Evolutionary conservation across 2,113 vertebrate genomes (phyloP), one percentile per base, ranked within the genome.

Genomic region (Corythoichthys haematopterus): DNA sequence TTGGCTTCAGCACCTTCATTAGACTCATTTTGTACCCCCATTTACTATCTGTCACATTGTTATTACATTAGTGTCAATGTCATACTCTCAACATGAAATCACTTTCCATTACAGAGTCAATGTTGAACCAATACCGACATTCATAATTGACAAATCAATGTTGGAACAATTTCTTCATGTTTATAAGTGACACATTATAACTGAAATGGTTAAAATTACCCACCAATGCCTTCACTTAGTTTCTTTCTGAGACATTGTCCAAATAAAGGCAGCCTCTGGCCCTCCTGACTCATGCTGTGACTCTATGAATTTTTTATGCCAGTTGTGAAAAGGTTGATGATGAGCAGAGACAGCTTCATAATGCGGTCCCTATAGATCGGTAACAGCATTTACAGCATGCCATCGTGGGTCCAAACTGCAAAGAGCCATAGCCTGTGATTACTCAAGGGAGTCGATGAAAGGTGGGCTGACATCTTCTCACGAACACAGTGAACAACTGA

Each of bases 231-330:
- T 13, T 36, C 6, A n/a, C 1, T 28, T 28, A 40, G 11, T 55
- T 70, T 10, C 47, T 60, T 45, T 51, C 51, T 43, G 1, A 1
- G n/a, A 13, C 14, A n/a, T 35, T 60, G 62, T 66, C 33, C 45
- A 68, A 63, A 50, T 48, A 28, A 62, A 66, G 35, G n/a, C 55
- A 62, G 55, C 33, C 50, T 74, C 37, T 76, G 65, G 77, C 66
- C 76, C 75, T 60, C 47, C 20, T 20, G 72, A 70, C 74, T 82
- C 77, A 76, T 80, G 75, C 75, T 77, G 81, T 69, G 50, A 69
- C 0, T 28, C 64, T 77, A 89, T 88, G 82, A 88, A 87, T 89
- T 70, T 88, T 90, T 88, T 76, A 89, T 86, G 64, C 75, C 74
- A 69, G 76, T 28, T 77, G 76, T 82, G 67, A 84, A 83, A 74